Conservation (phyloP, 2,888 invertebrate species). For the Hyposoter dolosus region DNA sequence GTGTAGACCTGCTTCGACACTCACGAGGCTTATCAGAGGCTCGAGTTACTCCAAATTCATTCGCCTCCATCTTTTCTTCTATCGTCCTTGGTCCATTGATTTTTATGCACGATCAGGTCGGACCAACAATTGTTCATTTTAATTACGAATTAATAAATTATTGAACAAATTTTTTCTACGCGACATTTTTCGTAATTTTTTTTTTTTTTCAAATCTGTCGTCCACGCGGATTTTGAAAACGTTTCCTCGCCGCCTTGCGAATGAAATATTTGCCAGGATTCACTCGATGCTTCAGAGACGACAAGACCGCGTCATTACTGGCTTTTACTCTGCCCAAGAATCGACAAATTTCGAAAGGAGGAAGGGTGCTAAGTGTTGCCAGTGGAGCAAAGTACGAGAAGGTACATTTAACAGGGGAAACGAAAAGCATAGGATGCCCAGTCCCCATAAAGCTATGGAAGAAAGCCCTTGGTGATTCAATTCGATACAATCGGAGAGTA, state of each 20-base stretch:
- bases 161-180: not conserved
- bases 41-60: constrained; percentile 57
- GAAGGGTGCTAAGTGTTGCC: constrained; percentile 65
- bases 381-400: constrained; percentile 49
- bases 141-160: not conserved
- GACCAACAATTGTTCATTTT: not conserved
- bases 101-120: not conserved
- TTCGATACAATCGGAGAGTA: constrained; percentile 79
- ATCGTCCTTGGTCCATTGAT: not conserved
- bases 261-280: constrained; percentile 55
- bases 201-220: not conserved
- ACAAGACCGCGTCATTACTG: constrained; percentile 67
- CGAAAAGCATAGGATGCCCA: constrained; percentile 18
- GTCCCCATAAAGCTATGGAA: constrained; percentile 7
- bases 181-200: not conserved
- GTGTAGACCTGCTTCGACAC: constrained; percentile 62
- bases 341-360: constrained; percentile 73
- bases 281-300: constrained; percentile 44
- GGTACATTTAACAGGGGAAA: constrained; percentile 53
- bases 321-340: constrained; percentile 70
- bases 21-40: constrained; percentile 66
- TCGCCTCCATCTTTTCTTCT: constrained; percentile 16
- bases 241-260: not conserved
- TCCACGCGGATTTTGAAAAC: not conserved
- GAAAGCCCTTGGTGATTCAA: constrained; percentile 76